Percentiles rank a stretch among this genome's conserved stretches.
These are phyloP conservation scores for Anodontia alba DNA, from an alignment of 2,888 invertebrate genomes.

Conservation along the genomic window DNA sequence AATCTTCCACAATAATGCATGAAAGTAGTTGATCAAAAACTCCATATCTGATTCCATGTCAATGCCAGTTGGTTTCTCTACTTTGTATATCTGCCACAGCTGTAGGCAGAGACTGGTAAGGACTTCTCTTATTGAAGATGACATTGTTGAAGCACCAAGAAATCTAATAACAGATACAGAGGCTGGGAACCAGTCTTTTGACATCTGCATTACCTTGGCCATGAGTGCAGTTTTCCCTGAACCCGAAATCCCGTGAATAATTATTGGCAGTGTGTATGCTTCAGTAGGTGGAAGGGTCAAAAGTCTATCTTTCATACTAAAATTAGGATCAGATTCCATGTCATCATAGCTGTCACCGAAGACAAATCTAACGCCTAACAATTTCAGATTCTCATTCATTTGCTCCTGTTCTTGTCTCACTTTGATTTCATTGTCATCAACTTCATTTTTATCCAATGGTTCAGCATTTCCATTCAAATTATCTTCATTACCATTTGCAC, in stretches of 20 bases:
- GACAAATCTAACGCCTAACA: constrained; percentile 28
- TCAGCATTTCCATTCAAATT: not conserved
- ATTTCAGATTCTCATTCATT: constrained; percentile 14
- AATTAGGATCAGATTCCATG: constrained; percentile 60
- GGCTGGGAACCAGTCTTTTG: constrained; percentile 66
- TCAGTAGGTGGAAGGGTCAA: constrained; percentile 41
- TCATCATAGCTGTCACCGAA: constrained; percentile 48
- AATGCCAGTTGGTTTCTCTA: constrained; percentile 55
- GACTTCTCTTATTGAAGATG: constrained; percentile 64
- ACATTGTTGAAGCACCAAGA: constrained; percentile 73
- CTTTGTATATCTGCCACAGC: constrained; percentile 67
- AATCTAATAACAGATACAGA: constrained; percentile 73
- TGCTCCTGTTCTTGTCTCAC: not conserved
- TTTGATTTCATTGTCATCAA: not conserved
- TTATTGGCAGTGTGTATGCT: constrained; percentile 64
- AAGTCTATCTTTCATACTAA: constrained; percentile 41
- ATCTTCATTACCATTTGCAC: not conserved
- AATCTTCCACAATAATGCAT: constrained; percentile 71
- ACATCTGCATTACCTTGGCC: constrained; percentile 68
- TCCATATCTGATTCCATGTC: constrained; percentile 71
- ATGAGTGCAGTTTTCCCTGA: constrained; percentile 79
- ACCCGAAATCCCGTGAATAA: constrained; percentile 77
- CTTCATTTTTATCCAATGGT: not conserved
- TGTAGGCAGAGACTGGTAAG: constrained; percentile 71
- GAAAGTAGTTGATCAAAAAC: constrained; percentile 70